Percentiles rank a stretch among this genome's conserved stretches.
phyloP scores from a whole-genome alignment of 2,797 vertebrate genomes.

The Trachurus trachurus region DNA sequence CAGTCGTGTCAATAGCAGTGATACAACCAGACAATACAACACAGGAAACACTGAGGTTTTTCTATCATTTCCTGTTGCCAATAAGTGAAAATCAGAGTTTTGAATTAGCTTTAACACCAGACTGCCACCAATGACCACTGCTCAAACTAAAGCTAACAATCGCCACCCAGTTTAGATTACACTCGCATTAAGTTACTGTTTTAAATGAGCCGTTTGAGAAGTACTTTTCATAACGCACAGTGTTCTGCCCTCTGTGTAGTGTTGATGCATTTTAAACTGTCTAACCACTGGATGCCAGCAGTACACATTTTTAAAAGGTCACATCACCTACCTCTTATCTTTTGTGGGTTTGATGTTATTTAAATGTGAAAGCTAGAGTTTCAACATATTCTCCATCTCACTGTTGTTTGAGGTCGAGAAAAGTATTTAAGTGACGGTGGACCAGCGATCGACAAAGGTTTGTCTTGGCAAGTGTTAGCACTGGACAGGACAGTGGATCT shows the following conservation, averaged over 20 bases:
- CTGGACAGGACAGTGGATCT: slow-evolving; percentile 6
- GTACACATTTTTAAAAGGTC: slow-evolving; percentile 64
- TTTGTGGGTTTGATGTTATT: slow-evolving; percentile 55
- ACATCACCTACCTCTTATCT: slow-evolving; percentile 80
- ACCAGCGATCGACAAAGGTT: slow-evolving; percentile 11
- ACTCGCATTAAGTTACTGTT: slow-evolving; percentile 3
- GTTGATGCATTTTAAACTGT: slow-evolving; percentile 54
- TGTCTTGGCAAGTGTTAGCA: neutral
- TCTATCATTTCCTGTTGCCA: slow-evolving; percentile 53
- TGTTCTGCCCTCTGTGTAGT: slow-evolving; percentile 42
- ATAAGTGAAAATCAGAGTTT: slow-evolving; percentile 19
- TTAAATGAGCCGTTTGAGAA: neutral
- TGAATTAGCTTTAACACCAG: slow-evolving; percentile 31
- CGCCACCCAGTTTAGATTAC: neutral
- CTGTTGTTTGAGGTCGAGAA: neutral
- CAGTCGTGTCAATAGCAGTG: slow-evolving; percentile 23
- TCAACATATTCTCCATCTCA: slow-evolving; percentile 28
- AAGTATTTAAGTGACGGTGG: slow-evolving; percentile 18
- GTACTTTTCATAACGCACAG: slow-evolving; percentile 22
- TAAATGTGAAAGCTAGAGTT: slow-evolving; percentile 42
- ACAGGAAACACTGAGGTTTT: slow-evolving; percentile 4
- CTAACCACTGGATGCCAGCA: slow-evolving; percentile 75
- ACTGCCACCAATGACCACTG: slow-evolving; percentile 61
- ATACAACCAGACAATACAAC: slow-evolving; percentile 10
- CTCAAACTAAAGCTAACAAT: slow-evolving; percentile 44